These are phyloP conservation scores for Suricata suricatta DNA, from an alignment of 2,113 vertebrate species.

Conservation along the genomic window DNA sequence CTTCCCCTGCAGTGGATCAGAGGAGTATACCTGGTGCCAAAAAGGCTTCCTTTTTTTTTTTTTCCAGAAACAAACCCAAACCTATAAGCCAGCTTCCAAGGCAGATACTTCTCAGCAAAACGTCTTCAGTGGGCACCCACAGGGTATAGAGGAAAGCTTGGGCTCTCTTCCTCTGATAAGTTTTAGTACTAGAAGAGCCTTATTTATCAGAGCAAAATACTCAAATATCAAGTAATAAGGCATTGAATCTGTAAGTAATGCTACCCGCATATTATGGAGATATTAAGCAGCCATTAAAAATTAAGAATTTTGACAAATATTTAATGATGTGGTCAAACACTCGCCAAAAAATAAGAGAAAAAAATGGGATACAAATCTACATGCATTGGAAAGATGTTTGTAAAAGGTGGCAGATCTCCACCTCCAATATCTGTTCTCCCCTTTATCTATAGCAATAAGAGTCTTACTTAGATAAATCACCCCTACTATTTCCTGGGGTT, in stretches of 20 bases:
- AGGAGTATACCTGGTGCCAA: too few species aligned
- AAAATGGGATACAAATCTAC: background rate
- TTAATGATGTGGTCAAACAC: background rate
- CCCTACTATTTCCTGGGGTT: background rate
- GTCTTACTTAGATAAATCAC: background rate
- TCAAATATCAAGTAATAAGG: background rate
- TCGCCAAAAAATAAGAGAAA: background rate
- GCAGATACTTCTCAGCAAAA: background rate
- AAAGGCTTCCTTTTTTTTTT: background rate
- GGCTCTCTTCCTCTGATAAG: background rate
- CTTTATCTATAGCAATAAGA: background rate
- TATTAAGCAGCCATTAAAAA: background rate
- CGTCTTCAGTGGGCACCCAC: background rate
- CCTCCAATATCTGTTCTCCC: background rate
- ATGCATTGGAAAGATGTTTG: background rate
- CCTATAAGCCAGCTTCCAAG: background rate
- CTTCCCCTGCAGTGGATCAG: background rate
- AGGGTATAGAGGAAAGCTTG: background rate
- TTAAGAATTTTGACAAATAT: background rate
- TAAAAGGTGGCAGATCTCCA: background rate
- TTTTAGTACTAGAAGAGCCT: background rate
- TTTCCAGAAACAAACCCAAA: background rate
- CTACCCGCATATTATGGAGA: background rate
- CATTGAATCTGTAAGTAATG: background rate
- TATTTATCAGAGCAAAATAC: background rate